phyloP scores from a whole-genome alignment of 2,113 vertebrate species.

The Craseonycteris thonglongyai region DNA sequence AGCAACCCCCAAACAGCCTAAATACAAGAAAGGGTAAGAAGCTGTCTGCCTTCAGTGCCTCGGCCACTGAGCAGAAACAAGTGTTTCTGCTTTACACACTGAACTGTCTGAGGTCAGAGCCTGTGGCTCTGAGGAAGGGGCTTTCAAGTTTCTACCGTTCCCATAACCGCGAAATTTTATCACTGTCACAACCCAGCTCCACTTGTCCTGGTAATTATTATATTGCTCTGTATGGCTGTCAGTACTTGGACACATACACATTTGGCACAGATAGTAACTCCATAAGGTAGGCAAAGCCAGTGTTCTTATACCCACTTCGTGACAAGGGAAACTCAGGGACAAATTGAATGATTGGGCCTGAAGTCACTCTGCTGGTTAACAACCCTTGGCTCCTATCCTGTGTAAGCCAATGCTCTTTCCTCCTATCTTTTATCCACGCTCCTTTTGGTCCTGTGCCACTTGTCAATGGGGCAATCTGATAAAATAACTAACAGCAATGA shows the following conservation, averaged over 20 bases:
- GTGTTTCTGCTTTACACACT: neutral
- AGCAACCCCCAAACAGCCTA: neutral
- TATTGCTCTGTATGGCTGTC: neutral
- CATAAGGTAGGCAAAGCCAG: no score
- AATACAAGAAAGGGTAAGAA: neutral
- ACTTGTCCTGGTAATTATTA: neutral
- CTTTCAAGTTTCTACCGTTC: neutral
- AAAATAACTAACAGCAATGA: neutral
- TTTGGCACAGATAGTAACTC: neutral
- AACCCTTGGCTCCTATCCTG: neutral
- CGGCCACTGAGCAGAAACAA: neutral
- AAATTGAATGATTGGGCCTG: neutral
- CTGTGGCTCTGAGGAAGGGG: neutral
- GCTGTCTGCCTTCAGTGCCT: neutral
- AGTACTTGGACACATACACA: neutral
- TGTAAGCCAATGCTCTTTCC: neutral
- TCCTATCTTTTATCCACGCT: neutral
- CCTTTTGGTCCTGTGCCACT: neutral
- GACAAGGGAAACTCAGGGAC: neutral
- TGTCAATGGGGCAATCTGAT: neutral
- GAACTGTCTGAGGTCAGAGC: neutral
- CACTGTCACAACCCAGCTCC: neutral
- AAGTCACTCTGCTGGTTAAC: neutral
- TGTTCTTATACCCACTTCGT: neutral
- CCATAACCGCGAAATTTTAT: neutral